These are phyloP conservation scores for Chelonus insularis DNA, from an alignment of 1,140 invertebrate species.

Conservation along the genomic window DNA sequence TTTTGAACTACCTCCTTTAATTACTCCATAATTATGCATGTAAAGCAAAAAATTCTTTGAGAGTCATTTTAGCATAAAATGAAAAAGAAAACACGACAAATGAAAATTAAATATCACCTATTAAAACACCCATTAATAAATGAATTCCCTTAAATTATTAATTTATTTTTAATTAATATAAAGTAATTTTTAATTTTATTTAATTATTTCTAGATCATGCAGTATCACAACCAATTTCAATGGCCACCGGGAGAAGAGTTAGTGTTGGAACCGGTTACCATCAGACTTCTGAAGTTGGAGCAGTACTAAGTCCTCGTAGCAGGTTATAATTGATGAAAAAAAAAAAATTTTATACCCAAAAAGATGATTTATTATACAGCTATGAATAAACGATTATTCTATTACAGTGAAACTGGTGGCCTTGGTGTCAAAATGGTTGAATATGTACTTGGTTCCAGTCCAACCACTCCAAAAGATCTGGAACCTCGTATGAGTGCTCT, in stretches of 20 bases:
- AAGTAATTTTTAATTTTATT: not conserved
- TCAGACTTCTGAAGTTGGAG: conserved; percentile 56
- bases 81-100: too few species aligned
- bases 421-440: conserved; percentile 98
- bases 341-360: not conserved
- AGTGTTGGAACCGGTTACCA: conserved; percentile 58
- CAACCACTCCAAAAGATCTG: conserved; percentile 71
- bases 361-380: not conserved
- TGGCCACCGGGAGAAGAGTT: conserved; percentile 67
- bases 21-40: not conserved
- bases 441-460: conserved; percentile 90
- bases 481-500: conserved; percentile 75
- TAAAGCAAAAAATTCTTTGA: not conserved
- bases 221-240: conserved; percentile 74
- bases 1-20: conserved; percentile 35
- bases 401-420: conserved; percentile 70
- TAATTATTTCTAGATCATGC: conserved; percentile 66
- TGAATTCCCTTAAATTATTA: not conserved
- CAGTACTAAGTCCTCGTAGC: conserved; percentile 58
- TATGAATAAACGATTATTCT: conserved; percentile 4
- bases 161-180: not conserved
- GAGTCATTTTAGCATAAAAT: too few species aligned
- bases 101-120: too few species aligned
- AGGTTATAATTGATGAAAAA: conserved; percentile 40
- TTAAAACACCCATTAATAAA: too few species aligned